Base-by-base conservation (phyloP, 1,140 invertebrate genomes). In the Catajapyx aquilonaris region DNA sequence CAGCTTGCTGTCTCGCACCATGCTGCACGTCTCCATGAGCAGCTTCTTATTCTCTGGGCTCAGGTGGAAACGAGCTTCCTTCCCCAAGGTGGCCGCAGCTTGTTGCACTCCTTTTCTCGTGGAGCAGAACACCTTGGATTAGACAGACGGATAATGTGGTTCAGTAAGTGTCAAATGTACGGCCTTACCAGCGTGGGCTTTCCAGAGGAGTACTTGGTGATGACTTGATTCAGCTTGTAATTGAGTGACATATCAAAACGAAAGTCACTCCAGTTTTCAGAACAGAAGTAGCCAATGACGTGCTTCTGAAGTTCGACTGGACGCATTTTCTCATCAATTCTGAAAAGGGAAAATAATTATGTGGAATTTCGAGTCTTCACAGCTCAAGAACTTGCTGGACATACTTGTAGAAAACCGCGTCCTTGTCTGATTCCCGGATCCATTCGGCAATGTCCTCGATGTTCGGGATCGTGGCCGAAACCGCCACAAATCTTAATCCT, bases 381-480 rank as follows among this genome's bases (percentile, higher is more conserved):
- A 10, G 30, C 15, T 15, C 5, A 3, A 7, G 5, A 31, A 3
- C 5, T 3, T 31, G 18, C 5, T 3, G 18, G 18, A 47, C 48
- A 47, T 49, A 62, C 60, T 54, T 60, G 41, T 52, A 54, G 41
- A 43, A 40, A 25, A 52, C 31, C 16, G 58, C 59, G 34, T 50
- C 50, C 15, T 39, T 40, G 4, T 46, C 41, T 11, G 41, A 42
- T n/a, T 44, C 41, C 25, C 64, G 62, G 1, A 84, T 52, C 79
- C 80, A 84, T 28, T 62, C 54, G 4, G 73, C 70, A 20, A 84
- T 62, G 56, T 86, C 81, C 44, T 73, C 64, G 30, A 73, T 68
- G 51, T 86, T 85, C 25, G 74, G 69, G 41, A 81, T 68, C 1
- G 79, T 83, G 3, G 80, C 80, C 15, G 80, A 84, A 1, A 77